Conservation (phyloP, 23 tunicate genomes). For the Botrylloides violaceus region DNA sequence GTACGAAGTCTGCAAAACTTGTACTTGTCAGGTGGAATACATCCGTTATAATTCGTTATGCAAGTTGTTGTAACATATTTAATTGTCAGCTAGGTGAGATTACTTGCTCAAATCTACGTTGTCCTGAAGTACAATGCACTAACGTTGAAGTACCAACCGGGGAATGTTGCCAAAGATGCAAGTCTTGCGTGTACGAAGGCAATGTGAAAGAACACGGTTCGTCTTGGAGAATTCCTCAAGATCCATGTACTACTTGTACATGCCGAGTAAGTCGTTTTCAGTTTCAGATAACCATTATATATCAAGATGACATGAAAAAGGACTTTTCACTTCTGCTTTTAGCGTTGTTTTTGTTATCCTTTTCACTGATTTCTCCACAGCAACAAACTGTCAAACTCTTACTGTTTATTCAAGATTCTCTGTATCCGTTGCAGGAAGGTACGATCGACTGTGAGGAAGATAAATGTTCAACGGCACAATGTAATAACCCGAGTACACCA, state of each 20-base stretch:
- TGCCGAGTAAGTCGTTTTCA: constrained; percentile 34
- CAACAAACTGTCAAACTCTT: too few relatives aligned
- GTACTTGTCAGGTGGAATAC: constrained; percentile 38
- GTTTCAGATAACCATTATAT: background rate
- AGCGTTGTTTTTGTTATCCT: too few relatives aligned
- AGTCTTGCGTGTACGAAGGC: constrained; percentile 37
- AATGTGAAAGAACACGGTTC: constrained; percentile 35
- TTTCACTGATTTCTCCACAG: too few relatives aligned
- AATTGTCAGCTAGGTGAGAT: constrained; percentile 53
- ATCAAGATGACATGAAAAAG: background rate
- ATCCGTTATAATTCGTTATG: background rate
- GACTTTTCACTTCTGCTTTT: background rate
- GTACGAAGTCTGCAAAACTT: constrained; percentile 35
- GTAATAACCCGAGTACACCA: constrained; percentile 41
- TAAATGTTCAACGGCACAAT: constrained; percentile 21
- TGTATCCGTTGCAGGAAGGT: constrained; percentile 44
- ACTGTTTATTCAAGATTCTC: background rate
- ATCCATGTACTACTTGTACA: constrained; percentile 66
- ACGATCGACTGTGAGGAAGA: constrained; percentile 30
- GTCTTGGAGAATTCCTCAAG: constrained; percentile 40
- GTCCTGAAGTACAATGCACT: constrained; percentile 41
- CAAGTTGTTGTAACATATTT: background rate
- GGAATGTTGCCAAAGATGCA: constrained; percentile 71
- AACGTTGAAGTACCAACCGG: constrained; percentile 15
- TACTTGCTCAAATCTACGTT: constrained; percentile 27